A percentile compares a stretch with the other conserved stretches of the same genome.
These are phyloP conservation scores for Sebastiscus tertius DNA, from an alignment of 2,797 vertebrate species.

Conservation along the genomic window DNA sequence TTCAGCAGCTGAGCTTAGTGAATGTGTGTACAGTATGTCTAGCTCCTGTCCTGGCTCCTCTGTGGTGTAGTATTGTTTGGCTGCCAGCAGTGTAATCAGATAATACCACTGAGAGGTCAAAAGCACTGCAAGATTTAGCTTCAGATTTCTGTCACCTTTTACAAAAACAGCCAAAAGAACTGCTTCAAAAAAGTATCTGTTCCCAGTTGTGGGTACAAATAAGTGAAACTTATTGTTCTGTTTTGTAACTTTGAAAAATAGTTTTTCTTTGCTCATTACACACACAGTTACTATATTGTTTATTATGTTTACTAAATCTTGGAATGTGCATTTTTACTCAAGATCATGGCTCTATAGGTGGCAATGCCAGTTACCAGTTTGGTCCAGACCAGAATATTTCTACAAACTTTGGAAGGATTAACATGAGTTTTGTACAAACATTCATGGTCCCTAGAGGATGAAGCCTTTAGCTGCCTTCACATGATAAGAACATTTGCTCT, in stretches of 20 bases:
- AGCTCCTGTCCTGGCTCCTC: constrained; percentile 68
- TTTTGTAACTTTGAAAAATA: background rate
- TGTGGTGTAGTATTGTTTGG: constrained; percentile 72
- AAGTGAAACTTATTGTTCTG: background rate
- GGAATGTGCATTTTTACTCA: background rate
- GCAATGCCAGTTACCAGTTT: background rate
- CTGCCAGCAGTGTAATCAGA: constrained; percentile 83
- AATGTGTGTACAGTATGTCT: constrained; percentile 64
- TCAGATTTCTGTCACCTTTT: constrained; percentile 83
- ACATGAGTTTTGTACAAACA: too few species aligned
- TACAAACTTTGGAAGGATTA: too few species aligned
- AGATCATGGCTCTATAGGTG: background rate
- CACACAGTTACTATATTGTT: background rate
- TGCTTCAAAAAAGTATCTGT: constrained; percentile 26
- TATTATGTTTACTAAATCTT: background rate
- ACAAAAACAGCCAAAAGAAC: constrained; percentile 65
- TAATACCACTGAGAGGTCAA: constrained; percentile 82
- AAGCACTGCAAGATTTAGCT: constrained; percentile 77
- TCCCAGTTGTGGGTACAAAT: constrained; percentile 1
- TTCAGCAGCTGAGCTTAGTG: constrained; percentile 54
- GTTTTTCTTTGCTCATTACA: background rate
- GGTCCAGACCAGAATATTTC: too few species aligned
- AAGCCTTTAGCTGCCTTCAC: too few species aligned
- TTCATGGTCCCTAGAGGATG: too few species aligned
- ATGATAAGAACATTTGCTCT: too few species aligned